phyloP scores from a whole-genome alignment of 2,888 invertebrate species.

The Scaptomyza caliginosa region DNA sequence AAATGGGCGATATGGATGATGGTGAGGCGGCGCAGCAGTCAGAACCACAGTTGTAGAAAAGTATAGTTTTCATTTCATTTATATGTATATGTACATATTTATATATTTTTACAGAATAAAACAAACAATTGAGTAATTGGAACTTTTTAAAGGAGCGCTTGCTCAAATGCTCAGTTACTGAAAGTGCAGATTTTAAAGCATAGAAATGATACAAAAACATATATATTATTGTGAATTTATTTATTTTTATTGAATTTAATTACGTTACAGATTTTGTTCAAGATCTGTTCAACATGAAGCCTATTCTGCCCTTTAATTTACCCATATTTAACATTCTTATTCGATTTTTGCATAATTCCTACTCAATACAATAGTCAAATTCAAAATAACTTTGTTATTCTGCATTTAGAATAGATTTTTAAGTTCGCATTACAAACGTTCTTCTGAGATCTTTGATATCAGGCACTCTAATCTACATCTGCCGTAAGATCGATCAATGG shows the following conservation, averaged over 20 bases:
- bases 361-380: not conserved
- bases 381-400: not conserved
- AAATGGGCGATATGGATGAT: slow-evolving; percentile 87
- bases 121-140: not conserved
- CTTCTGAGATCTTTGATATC: slow-evolving; percentile 1
- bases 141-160: too few species aligned
- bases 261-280: not conserved
- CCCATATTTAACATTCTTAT: not conserved
- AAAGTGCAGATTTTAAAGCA: not conserved
- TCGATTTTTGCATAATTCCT: not conserved
- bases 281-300: not conserved
- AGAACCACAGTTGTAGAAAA: slow-evolving; percentile 51
- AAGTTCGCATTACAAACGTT: not conserved
- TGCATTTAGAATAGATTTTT: not conserved
- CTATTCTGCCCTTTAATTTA: not conserved
- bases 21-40: slow-evolving; percentile 14
- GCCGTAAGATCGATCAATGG: not conserved
- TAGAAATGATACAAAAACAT: not conserved
- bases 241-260: not conserved
- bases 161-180: not conserved
- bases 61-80: slow-evolving; percentile 8
- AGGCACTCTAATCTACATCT: not conserved
- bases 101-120: slow-evolving; percentile 16
- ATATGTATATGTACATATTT: slow-evolving; percentile 35
- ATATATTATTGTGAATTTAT: not conserved